Conservation (phyloP, 1,140 invertebrate species). For the Saccostrea glomerata region DNA sequence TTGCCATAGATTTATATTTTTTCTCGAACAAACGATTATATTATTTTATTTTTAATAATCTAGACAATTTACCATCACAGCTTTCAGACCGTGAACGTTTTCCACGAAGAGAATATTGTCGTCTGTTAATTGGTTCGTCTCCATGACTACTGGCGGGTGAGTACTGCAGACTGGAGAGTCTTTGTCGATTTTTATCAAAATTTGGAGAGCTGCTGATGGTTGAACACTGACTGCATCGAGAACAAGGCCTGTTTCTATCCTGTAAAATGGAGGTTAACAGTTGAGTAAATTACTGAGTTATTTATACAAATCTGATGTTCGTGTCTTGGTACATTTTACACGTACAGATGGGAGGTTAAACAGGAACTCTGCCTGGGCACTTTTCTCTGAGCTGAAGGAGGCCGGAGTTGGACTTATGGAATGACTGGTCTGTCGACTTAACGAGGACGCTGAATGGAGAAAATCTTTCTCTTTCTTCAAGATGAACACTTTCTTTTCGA, state of each 20-base stretch:
- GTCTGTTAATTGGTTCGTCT: slow-evolving; percentile 14
- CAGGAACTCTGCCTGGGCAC: slow-evolving; percentile 27
- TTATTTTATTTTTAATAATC: neutral
- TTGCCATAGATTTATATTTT: too few species aligned
- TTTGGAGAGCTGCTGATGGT: slow-evolving; percentile 74
- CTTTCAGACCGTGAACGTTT: slow-evolving; percentile 31
- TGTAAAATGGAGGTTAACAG: slow-evolving; percentile 44
- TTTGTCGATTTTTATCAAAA: slow-evolving; percentile 55
- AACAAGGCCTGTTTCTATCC: slow-evolving; percentile 73
- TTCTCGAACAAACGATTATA: neutral
- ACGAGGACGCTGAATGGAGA: slow-evolving; percentile 66
- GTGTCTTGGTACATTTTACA: neutral
- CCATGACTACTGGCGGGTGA: slow-evolving; percentile 57
- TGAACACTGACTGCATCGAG: slow-evolving; percentile 75
- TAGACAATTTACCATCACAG: neutral
- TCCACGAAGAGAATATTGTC: slow-evolving; percentile 36
- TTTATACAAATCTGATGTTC: too few species aligned
- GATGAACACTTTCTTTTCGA: slow-evolving; percentile 74
- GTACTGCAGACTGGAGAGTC: slow-evolving; percentile 54
- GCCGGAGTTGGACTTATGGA: slow-evolving; percentile 76
- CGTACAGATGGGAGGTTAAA: neutral
- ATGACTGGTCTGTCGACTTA: slow-evolving; percentile 73
- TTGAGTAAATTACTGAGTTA: neutral
- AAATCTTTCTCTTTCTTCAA: slow-evolving; percentile 73
- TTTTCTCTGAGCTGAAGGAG: slow-evolving; percentile 63